Conservation (phyloP, 23 tunicate genomes). For the Trididemnum miniatum region DNA sequence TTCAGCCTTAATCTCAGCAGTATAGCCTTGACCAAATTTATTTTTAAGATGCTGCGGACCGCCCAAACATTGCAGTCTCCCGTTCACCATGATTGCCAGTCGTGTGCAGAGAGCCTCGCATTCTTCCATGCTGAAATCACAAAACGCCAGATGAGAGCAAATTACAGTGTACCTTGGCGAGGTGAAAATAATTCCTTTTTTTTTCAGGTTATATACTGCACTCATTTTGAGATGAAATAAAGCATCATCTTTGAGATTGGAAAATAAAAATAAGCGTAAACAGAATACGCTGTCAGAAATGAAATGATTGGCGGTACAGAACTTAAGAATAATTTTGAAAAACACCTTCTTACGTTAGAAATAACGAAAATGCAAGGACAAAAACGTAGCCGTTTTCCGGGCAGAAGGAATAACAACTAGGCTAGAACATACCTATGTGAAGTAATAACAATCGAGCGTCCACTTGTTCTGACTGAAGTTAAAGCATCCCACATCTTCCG, state of each 20-base stretch:
- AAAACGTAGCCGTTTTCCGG: background rate
- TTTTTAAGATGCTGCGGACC: conserved; percentile 94
- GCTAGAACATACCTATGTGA: conserved; percentile 82
- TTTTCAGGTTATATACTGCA: too few relatives aligned
- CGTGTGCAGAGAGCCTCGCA: conserved; percentile 98
- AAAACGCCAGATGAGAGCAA: too few relatives aligned
- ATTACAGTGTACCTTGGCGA: too few relatives aligned
- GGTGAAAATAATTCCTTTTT: too few relatives aligned
- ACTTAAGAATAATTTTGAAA: too few relatives aligned
- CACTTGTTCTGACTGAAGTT: conserved; percentile 52
- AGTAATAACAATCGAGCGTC: conserved; percentile 74
- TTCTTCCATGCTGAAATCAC: conserved; percentile 90
- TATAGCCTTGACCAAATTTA: conserved; percentile 92
- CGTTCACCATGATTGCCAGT: conserved; percentile 96
- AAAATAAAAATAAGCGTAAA: too few relatives aligned
- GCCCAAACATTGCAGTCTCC: conserved; percentile 67
- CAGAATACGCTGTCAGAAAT: background rate
- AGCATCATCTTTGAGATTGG: too few relatives aligned
- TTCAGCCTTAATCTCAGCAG: conserved; percentile 58
- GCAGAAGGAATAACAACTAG: background rate
- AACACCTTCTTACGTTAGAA: too few relatives aligned
- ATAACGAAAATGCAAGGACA: too few relatives aligned
- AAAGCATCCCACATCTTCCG: conserved; percentile 95
- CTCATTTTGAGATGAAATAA: too few relatives aligned
- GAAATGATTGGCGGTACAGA: too few relatives aligned